These are phyloP conservation scores for Gymnothorax reevesii DNA, from an alignment of 2,797 vertebrate species.

Conservation along the genomic window DNA sequence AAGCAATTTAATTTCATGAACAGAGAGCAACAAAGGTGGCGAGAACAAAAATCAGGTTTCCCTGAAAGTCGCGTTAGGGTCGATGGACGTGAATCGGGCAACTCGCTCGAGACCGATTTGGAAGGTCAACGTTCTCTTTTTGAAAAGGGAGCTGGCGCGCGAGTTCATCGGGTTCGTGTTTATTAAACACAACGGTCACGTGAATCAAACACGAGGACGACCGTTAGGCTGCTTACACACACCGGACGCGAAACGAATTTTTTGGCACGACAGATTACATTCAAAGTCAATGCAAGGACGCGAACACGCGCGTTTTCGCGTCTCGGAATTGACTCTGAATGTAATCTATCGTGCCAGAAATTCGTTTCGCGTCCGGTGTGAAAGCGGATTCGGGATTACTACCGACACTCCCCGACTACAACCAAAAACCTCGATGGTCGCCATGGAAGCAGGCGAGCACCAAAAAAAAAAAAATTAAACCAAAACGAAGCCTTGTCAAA, in stretches of 20 bases:
- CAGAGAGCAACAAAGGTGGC: no score
- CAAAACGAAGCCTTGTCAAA: constrained; percentile 77
- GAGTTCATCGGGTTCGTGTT: constrained; percentile 17
- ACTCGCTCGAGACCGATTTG: not conserved
- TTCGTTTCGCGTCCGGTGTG: no score
- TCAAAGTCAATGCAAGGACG: no score
- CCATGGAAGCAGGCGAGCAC: constrained; percentile 54
- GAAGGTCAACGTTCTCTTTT: not conserved
- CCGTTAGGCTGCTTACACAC: constrained; percentile 25
- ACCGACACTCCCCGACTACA: constrained; percentile 23
- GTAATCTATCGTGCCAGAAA: no score
- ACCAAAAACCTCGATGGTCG: constrained; percentile 33
- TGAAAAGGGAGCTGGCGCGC: not conserved
- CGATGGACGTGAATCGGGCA: not conserved
- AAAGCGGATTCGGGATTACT: not conserved
- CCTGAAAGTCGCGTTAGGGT: not conserved
- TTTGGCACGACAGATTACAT: no score
- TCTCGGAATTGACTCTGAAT: no score
- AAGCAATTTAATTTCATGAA: no score
- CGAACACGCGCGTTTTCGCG: no score
- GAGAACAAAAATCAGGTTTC: not conserved
- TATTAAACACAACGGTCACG: constrained; percentile 37
- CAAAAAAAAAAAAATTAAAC: constrained; percentile 55
- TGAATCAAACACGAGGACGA: constrained; percentile 32
- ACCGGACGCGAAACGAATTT: no score